Percentiles rank a stretch among this genome's conserved stretches.
Conservation (phyloP, 2,113 vertebrate species). For the Heterocephalus glaber region DNA sequence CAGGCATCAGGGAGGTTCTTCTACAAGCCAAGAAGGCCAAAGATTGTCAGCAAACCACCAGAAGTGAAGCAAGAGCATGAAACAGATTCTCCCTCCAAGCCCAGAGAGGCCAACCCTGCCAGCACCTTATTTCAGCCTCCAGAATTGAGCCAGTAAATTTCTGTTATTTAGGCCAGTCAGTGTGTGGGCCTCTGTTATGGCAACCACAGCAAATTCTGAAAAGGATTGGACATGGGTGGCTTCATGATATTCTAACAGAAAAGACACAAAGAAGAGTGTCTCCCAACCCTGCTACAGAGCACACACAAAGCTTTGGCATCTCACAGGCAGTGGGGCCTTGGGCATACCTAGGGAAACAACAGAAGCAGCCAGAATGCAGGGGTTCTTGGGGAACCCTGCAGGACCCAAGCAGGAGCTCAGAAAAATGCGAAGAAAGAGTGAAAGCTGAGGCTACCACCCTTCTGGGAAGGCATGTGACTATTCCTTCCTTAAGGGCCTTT, state of each 20-base stretch:
- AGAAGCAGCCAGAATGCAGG: not conserved
- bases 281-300: not conserved
- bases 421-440: conserved; percentile 13
- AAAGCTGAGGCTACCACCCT: not conserved
- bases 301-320: not conserved
- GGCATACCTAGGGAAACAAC: not conserved
- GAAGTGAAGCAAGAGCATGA: not conserved
- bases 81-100: not conserved
- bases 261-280: not conserved
- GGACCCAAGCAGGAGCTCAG: not conserved
- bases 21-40: not conserved
- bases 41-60: not conserved
- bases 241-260: not conserved
- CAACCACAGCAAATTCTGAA: not conserved
- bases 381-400: not conserved
- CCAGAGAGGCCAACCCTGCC: not conserved
- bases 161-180: not conserved
- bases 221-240: not conserved
- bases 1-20: not conserved
- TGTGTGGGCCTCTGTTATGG: not conserved
- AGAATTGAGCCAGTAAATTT: not conserved
- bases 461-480: not conserved
- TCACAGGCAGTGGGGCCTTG: not conserved
- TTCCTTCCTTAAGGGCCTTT: not conserved
- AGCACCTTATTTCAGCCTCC: not conserved